Percentiles rank a stretch among this genome's conserved stretches.
Evolutionary conservation across 2,888 invertebrate species (phyloP).

Genomic region (Crioceris asparagi): DNA sequence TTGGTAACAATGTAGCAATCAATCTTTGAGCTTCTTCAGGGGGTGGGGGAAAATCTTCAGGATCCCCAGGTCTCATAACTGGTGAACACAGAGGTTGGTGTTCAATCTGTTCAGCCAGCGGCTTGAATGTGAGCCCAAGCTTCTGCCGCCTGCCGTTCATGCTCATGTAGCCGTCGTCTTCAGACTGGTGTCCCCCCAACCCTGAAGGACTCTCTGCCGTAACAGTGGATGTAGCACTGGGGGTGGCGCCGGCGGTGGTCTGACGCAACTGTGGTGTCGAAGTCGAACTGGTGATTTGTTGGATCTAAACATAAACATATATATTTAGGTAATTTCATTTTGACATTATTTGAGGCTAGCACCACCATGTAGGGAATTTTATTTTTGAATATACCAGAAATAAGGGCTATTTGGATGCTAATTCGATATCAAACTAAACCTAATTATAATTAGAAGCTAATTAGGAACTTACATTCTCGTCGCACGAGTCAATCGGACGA

Average conservation of each 20-base stretch:
- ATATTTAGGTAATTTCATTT: too few relatives aligned
- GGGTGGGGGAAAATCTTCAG: slow-evolving; percentile 56
- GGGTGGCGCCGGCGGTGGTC: slow-evolving; percentile 30
- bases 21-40: slow-evolving; percentile 68
- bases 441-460: too few relatives aligned
- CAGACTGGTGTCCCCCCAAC: slow-evolving; percentile 60
- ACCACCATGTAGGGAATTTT: too few relatives aligned
- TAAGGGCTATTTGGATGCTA: too few relatives aligned
- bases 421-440: too few relatives aligned
- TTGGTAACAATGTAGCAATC: slow-evolving; percentile 63
- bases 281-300: slow-evolving; percentile 33
- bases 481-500: too few relatives aligned
- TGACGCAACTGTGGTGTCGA: slow-evolving; percentile 37
- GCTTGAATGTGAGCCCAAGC: slow-evolving; percentile 57
- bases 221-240: slow-evolving; percentile 34
- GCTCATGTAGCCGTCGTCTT: slow-evolving; percentile 89
- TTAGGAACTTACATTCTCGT: too few relatives aligned
- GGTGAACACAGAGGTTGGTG: too few relatives aligned
- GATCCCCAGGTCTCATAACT: slow-evolving; percentile 29
- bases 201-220: slow-evolving; percentile 61
- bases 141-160: slow-evolving; percentile 69
- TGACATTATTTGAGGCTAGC: too few relatives aligned
- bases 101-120: slow-evolving; percentile 41
- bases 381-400: too few relatives aligned
- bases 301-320: slow-evolving; percentile 23